Conservation (phyloP, 2,797 vertebrate species). For the Rhinophrynus dorsalis region DNA sequence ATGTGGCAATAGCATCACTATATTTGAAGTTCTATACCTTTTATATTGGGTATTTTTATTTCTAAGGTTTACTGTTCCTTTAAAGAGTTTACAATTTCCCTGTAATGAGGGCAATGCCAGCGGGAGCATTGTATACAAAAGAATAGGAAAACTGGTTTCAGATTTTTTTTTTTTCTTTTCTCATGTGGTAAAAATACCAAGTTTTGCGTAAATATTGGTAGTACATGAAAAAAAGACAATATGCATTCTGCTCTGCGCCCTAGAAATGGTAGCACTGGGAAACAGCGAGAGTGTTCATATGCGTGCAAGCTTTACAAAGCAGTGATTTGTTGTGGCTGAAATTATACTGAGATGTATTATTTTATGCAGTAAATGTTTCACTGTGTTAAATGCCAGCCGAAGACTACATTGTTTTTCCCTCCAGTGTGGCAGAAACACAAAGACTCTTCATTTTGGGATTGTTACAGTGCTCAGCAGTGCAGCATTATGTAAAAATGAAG, state of each 20-base stretch:
- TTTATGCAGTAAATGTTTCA: conserved; percentile 6
- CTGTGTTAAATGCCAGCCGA: conserved; percentile 1
- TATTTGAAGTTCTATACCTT: too few species aligned
- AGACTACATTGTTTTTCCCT: not conserved
- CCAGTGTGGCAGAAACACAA: conserved; percentile 2
- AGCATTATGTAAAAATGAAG: conserved; percentile 8
- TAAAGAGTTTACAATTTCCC: too few species aligned
- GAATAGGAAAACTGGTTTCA: not conserved
- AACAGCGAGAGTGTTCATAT: not conserved
- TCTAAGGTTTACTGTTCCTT: too few species aligned
- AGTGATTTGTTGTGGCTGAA: conserved; percentile 9
- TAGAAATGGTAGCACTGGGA: not conserved
- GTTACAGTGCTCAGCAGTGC: not conserved
- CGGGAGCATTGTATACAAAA: not conserved
- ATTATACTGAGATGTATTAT: conserved; percentile 21
- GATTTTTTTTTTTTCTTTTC: not conserved
- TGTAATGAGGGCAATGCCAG: not conserved
- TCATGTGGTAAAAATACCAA: not conserved
- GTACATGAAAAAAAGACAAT: not conserved
- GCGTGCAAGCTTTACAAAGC: conserved; percentile 9
- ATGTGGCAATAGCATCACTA: too few species aligned
- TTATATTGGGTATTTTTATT: too few species aligned
- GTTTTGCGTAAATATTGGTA: conserved; percentile 17
- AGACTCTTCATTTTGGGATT: conserved; percentile 6
- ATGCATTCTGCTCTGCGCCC: not conserved